These are phyloP conservation scores for Hoplostethus atlanticus DNA, from an alignment of 2,797 vertebrate genomes.

Conservation along the genomic window DNA sequence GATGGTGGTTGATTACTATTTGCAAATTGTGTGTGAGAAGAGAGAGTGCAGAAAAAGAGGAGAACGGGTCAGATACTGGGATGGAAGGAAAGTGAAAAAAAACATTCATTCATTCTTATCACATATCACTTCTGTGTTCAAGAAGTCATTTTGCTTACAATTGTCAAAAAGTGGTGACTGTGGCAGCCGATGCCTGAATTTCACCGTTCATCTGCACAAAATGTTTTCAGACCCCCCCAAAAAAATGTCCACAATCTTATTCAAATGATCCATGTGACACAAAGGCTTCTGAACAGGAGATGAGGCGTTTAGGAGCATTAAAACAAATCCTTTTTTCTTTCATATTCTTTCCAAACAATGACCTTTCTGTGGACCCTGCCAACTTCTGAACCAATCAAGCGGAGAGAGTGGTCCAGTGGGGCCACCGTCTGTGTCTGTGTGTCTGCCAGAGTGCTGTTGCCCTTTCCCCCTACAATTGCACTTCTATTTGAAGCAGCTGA, in stretches of 20 bases:
- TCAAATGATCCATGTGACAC: neutral
- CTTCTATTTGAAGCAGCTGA: slow-evolving; percentile 71
- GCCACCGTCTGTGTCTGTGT: slow-evolving; percentile 40
- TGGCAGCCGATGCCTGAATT: neutral
- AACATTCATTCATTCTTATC: too few species aligned
- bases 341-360: slow-evolving; percentile 48
- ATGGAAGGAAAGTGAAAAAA: neutral
- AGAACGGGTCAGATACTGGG: slow-evolving; percentile 10
- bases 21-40: slow-evolving; percentile 44
- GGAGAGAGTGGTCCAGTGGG: slow-evolving; percentile 51
- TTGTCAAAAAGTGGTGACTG: neutral
- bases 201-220: neutral
- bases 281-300: neutral
- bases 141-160: neutral
- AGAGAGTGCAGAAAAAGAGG: neutral
- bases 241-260: neutral
- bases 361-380: slow-evolving; percentile 62
- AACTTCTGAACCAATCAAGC: slow-evolving; percentile 59
- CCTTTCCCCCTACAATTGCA: slow-evolving; percentile 70
- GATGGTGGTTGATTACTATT: slow-evolving; percentile 67
- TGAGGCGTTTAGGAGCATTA: neutral
- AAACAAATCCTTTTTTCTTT: slow-evolving; percentile 39
- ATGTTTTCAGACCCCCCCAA: neutral
- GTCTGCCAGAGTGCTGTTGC: slow-evolving; percentile 61
- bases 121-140: neutral